Evolutionary conservation across 2,113 vertebrate genomes (phyloP), one percentile per base, ranked within the genome.

Genomic region (Pelobates fuscus): DNA sequence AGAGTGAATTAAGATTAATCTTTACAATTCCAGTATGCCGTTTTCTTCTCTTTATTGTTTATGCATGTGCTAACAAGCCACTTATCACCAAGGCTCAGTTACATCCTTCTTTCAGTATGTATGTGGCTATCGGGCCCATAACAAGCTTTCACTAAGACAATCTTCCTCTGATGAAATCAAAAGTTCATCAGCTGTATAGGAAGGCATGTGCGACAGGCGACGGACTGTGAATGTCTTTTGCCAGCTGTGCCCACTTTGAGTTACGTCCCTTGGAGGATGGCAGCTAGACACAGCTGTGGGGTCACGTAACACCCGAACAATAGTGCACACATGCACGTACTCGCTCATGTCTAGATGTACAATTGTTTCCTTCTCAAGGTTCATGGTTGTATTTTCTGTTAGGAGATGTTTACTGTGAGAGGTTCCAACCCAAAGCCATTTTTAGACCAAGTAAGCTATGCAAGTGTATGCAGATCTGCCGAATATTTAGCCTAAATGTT

Each of bases 151-250:
- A 58, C 71, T 66, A 37, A 60, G 64, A 64, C 49, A 49, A 43
- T 70, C 54, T 59, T 57, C 18, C 41, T 21, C 24, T 70, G 41
- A 62, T 46, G 24, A 43, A 25, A 66, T 17, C 21, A 37, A 60
- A 60, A 67, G 72, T 67, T 76, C 64, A 67, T 67, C 20, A 49
- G 64, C 54, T 67, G 72, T 60, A 41, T 60, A 60, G 49, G 25
- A 60, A 67, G 25, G 26, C 62, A 12, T 17, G 30, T 43, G 21
- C 20, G 11, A n/a, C 62, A 43, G 37, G 30, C 62, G 32, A 24
- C 20, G 11, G 20, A 43, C 10, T 65, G 37, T 30, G 32, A 41
- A 65, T 30, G 2, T 55, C 52, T 4, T n/a, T 24, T 37, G 37
- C 55, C 64, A 67, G 72, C 30, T 72, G 63, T 62, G 58, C 57